These are phyloP conservation scores for Lysandra bellargus DNA, from an alignment of 2,888 invertebrate species.

Conservation along the genomic window DNA sequence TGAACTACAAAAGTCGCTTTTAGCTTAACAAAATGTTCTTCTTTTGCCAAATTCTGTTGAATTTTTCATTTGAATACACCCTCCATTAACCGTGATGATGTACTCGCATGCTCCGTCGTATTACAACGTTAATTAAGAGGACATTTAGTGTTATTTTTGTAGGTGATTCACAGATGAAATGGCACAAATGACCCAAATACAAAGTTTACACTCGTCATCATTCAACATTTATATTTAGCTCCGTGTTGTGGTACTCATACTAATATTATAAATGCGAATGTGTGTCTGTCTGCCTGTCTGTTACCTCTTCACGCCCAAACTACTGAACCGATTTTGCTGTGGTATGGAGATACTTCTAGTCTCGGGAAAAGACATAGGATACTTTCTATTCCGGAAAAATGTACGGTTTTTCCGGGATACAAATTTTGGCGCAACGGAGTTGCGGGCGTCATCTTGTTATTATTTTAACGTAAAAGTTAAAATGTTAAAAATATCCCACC, in stretches of 20 bases:
- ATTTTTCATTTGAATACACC: slow-evolving; percentile 21
- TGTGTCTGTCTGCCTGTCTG: too few relatives aligned
- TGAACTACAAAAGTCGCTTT: neutral
- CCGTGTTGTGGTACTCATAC: neutral
- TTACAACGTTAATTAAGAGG: neutral
- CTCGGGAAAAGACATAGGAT: too few relatives aligned
- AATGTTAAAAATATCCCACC: too few relatives aligned
- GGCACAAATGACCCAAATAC: slow-evolving; percentile 1
- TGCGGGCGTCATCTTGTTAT: too few relatives aligned
- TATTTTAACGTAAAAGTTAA: too few relatives aligned
- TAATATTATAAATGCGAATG: too few relatives aligned
- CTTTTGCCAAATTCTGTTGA: neutral
- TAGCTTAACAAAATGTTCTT: neutral
- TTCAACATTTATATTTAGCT: slow-evolving; percentile 7
- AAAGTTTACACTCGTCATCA: neutral
- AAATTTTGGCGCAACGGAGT: too few relatives aligned
- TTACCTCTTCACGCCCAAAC: too few relatives aligned
- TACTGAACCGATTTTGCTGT: too few relatives aligned
- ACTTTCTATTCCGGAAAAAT: too few relatives aligned
- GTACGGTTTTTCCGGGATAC: too few relatives aligned
- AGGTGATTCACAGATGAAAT: slow-evolving; percentile 14
- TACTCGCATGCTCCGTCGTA: neutral
- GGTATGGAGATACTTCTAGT: too few relatives aligned
- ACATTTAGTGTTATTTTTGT: slow-evolving; percentile 19
- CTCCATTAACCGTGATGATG: slow-evolving; percentile 1